Percentiles rank a stretch among this genome's conserved stretches.
phyloP scores from a whole-genome alignment of 1,140 invertebrate species.

The Papilio aristodemus region DNA sequence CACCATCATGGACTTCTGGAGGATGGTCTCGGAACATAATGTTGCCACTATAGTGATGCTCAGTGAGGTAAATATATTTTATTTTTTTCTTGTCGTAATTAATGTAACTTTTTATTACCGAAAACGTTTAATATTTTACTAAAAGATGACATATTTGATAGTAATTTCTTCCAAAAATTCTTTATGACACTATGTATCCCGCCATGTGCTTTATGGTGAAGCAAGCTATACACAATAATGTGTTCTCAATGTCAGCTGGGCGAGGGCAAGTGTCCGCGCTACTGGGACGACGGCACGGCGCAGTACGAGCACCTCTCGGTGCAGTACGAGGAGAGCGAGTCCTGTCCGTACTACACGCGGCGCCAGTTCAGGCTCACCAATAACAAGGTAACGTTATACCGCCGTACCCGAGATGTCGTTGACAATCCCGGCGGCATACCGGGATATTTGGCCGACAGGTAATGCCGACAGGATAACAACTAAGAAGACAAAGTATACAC shows the following conservation, averaged over 20 bases:
- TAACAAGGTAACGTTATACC: conserved; percentile 83
- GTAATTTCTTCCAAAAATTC: too few relatives aligned
- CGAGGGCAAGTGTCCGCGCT: conserved; percentile 92
- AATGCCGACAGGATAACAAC: too few relatives aligned
- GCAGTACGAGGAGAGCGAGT: conserved; percentile 92
- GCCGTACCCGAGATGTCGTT: too few relatives aligned
- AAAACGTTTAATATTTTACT: too few relatives aligned
- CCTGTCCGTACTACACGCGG: conserved; percentile 91
- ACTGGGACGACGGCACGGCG: conserved; percentile 95
- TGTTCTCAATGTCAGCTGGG: conserved; percentile 78
- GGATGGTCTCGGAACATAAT: conserved; percentile 97
- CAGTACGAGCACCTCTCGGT: conserved; percentile 91
- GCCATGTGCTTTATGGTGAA: too few relatives aligned
- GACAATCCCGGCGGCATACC: too few relatives aligned
- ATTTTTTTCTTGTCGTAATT: background rate
- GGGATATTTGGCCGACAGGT: too few relatives aligned
- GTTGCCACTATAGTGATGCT: conserved; percentile 96
- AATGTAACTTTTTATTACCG: too few relatives aligned
- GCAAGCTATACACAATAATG: too few relatives aligned
- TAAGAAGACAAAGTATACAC: too few relatives aligned
- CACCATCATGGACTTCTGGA: conserved; percentile 96
- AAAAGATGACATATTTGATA: too few relatives aligned
- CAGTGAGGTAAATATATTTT: conserved; percentile 86
- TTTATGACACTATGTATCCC: too few relatives aligned
- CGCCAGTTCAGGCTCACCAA: conserved; percentile 91